A percentile compares a stretch with the other conserved stretches of the same genome.
phyloP scores from a whole-genome alignment of 2,888 invertebrate species.

The Hirudinaria manillensis region DNA sequence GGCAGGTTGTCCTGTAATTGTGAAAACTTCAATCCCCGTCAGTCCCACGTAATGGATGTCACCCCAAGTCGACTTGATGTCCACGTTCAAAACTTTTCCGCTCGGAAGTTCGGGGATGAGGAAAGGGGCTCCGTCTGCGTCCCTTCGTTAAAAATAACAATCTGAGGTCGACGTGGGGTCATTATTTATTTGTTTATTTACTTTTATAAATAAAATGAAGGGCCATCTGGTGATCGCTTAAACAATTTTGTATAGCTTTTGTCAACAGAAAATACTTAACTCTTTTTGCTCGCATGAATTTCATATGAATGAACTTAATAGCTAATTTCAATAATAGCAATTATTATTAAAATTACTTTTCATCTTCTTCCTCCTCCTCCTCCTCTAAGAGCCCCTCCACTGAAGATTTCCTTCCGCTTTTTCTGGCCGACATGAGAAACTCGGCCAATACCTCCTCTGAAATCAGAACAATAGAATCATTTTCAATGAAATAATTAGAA shows the following conservation, averaged over 20 bases:
- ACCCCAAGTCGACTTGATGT: conserved; percentile 69
- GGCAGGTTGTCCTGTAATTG: conserved; percentile 58
- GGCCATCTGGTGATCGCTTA: neutral
- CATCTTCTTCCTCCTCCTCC: neutral
- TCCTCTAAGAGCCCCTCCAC: neutral
- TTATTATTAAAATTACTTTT: neutral
- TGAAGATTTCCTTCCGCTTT: conserved; percentile 19
- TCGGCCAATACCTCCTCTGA: conserved; percentile 50
- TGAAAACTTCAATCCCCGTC: conserved; percentile 71
- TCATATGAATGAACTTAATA: neutral
- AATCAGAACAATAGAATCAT: neutral
- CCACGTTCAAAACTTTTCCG: conserved; percentile 65
- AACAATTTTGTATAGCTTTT: too few species aligned
- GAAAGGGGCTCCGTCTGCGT: conserved; percentile 53
- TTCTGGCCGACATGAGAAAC: conserved; percentile 43
- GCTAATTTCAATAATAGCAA: neutral
- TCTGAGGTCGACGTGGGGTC: too few species aligned
- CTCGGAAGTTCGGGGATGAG: conserved; percentile 71
- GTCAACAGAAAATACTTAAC: too few species aligned
- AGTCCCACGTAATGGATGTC: conserved; percentile 72
- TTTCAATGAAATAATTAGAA: neutral
- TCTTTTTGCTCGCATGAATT: too few species aligned
- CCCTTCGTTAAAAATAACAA: too few species aligned
- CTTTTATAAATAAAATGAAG: too few species aligned
- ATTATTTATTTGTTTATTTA: too few species aligned